phyloP scores from a whole-genome alignment of 2,888 invertebrate genomes.

The Callyntrura guangdongensis region DNA sequence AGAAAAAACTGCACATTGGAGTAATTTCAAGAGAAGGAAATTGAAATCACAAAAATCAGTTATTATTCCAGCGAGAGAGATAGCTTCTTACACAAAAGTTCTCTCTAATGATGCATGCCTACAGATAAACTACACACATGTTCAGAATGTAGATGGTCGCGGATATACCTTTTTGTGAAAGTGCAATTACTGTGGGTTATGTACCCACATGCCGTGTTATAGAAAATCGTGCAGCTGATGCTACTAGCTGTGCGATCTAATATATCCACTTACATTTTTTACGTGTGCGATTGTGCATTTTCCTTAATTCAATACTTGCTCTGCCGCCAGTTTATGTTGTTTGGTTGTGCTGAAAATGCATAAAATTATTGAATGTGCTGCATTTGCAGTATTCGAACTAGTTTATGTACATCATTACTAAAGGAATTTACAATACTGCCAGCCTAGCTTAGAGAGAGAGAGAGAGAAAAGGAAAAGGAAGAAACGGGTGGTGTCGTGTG shows the following conservation, averaged over 20 bases:
- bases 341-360: slow-evolving; percentile 38
- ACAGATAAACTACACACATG: too few relatives aligned
- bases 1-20: background rate
- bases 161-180: background rate
- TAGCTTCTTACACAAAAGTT: background rate
- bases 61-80: background rate
- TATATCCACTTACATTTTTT: slow-evolving; percentile 32
- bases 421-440: slow-evolving; percentile 41
- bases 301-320: slow-evolving; percentile 25
- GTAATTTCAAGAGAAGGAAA: background rate
- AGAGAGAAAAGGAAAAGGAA: background rate
- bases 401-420: slow-evolving; percentile 46
- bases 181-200: background rate
- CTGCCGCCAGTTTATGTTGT: too few relatives aligned
- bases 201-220: too few relatives aligned
- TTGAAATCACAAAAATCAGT: slow-evolving; percentile 3
- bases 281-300: slow-evolving; percentile 4
- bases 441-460: too few relatives aligned
- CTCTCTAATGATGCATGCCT: background rate
- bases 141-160: too few relatives aligned
- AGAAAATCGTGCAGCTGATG: background rate
- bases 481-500: background rate
- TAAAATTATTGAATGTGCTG: slow-evolving; percentile 59
- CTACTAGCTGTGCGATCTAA: background rate
- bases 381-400: slow-evolving; percentile 56